Evolutionary conservation across 2,797 vertebrate species (phyloP).

Genomic region (Gallinago stenura): DNA sequence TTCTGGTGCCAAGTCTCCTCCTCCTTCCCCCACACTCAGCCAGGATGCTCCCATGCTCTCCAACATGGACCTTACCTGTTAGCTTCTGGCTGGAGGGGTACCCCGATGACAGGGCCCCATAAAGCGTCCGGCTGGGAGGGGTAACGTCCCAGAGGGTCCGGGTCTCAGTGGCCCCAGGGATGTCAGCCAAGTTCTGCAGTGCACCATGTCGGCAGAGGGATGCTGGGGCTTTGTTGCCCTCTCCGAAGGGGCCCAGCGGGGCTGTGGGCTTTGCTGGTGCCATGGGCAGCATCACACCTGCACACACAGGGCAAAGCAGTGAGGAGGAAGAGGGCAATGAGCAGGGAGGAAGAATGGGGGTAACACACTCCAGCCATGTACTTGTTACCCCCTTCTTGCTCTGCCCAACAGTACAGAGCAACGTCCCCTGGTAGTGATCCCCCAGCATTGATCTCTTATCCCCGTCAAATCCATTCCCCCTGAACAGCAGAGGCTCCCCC

Average conservation of each 20-base stretch:
- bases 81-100: conserved; percentile 82
- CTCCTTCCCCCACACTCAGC: background rate
- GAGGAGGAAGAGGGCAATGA: background rate
- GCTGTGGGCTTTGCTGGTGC: conserved; percentile 42
- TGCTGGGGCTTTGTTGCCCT: conserved; percentile 31
- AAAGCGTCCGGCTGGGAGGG: conserved; percentile 30
- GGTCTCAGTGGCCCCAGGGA: conserved; percentile 49
- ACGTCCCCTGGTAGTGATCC: background rate
- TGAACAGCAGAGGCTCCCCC: background rate
- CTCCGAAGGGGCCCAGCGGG: background rate
- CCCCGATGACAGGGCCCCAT: conserved; percentile 76
- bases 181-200: conserved; percentile 25
- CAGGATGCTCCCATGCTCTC: background rate
- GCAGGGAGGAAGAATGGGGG: background rate
- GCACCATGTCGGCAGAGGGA: conserved; percentile 67
- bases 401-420: background rate
- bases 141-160: conserved; percentile 75
- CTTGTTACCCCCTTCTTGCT: background rate
- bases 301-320: background rate
- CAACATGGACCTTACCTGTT: conserved; percentile 77
- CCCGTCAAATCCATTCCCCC: background rate
- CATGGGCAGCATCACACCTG: conserved; percentile 28
- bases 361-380: fast-evolving
- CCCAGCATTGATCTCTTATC: background rate
- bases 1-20: fast-evolving